Base-by-base conservation (phyloP, 2,797 vertebrate genomes). In the Cichlasoma orientale region DNA sequence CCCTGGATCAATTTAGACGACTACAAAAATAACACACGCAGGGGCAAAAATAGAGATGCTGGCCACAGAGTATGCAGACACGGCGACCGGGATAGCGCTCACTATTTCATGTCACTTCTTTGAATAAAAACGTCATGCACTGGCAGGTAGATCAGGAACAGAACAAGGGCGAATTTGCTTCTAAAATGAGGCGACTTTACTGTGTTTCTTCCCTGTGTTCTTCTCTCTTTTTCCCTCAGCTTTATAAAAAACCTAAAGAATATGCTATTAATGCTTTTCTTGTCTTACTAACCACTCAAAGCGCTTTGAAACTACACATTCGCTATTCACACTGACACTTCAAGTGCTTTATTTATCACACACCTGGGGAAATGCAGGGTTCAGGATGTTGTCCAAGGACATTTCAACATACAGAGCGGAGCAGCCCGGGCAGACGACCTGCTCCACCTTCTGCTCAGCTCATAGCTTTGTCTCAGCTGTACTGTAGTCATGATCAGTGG, bases 1-100 rank as follows among this genome's bases (percentile, higher is more conserved):
- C 85, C 75, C 56, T 80, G 80, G 89, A 94, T 93, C 92, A 89
- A 92, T 90, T 88, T 78, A 86, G 88, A 90, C 70, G 80, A 84
- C 86, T 79, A 61, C 86, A 86, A 89, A 93, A 93, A 93, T 88
- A 90, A 90, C 84, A 88, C 53, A 16, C 2, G 21, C 38, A 29
- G 54, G 50, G 31, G 56, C 27, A 74, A 80, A 33, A 81, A 76
- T 21, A 56, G 77, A 76, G 78, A 83, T 31, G 79, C 80, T 38
- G 25, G 77, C 69, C 75, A 54, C 33, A 69, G 78, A 80, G 75
- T 56, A 57, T 59, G 75, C 79, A 73, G 80, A 83, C 41, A 69
- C 29, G 18, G 41, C 52, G 68, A 76, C 29, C 29, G 84, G 89
- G 89, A 76, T 83, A 86, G 86, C 78, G 80, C 85, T 86, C 78